phyloP scores from a whole-genome alignment of 2,797 vertebrate genomes.

The Neosalanx taihuensis region DNA sequence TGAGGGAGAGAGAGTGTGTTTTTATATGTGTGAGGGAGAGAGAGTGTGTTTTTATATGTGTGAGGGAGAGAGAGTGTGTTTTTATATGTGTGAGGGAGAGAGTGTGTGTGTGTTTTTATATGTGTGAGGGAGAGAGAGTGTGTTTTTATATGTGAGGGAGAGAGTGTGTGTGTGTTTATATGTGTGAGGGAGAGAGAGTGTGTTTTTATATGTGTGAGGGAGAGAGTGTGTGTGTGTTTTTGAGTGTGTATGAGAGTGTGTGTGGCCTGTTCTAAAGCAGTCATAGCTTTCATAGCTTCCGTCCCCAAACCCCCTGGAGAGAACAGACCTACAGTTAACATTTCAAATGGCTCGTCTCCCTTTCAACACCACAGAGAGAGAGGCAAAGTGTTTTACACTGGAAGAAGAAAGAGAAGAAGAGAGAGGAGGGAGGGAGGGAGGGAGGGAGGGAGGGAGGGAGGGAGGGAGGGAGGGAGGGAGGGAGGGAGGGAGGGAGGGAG shows the following conservation, averaged over 20 bases:
- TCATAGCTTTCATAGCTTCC: constrained; percentile 13
- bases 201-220: background rate
- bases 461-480: background rate
- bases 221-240: background rate
- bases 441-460: background rate
- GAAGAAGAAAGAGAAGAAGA: background rate
- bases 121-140: too few species aligned
- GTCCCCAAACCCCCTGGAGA: background rate
- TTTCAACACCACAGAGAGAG: constrained; percentile 1
- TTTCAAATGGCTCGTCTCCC: constrained; percentile 29
- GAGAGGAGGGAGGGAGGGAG: background rate
- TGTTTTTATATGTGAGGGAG: background rate
- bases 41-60: too few species aligned
- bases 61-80: too few species aligned
- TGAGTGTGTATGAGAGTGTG: constrained; percentile 5
- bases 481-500: background rate
- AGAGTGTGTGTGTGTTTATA: too few species aligned
- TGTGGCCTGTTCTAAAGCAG: constrained; percentile 21
- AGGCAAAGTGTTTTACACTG: background rate
- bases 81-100: too few species aligned
- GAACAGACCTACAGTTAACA: constrained; percentile 9
- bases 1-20: too few species aligned
- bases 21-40: too few species aligned
- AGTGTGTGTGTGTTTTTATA: too few species aligned
- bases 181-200: background rate